Evolutionary conservation across 2,888 invertebrate species (phyloP).

Genomic region (Clepsis dumicolana): DNA sequence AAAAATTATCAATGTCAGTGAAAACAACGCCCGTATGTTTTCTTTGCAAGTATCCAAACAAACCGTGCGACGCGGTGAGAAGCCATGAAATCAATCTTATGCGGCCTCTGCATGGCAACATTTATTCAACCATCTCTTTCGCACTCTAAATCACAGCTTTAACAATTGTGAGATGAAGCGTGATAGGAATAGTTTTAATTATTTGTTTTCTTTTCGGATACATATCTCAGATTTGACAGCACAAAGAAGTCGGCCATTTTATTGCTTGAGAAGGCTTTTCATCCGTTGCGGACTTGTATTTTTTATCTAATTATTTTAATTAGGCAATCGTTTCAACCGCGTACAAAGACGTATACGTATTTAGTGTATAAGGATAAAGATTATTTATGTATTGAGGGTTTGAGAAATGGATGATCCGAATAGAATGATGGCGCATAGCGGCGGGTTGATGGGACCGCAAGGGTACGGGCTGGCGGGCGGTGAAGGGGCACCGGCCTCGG

Average conservation of each 20-base stretch:
- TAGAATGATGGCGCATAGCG: constrained; percentile 93
- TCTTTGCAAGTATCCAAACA: constrained; percentile 21
- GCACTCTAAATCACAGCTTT: constrained; percentile 58
- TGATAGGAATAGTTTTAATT: constrained; percentile 76
- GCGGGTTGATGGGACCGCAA: constrained; percentile 93
- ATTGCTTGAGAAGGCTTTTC: constrained; percentile 68
- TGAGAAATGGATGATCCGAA: constrained; percentile 91
- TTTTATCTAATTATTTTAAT: constrained; percentile 67
- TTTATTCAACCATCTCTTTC: constrained; percentile 64
- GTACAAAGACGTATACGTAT: constrained; percentile 83
- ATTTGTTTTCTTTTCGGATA: constrained; percentile 79
- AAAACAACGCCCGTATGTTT: neutral
- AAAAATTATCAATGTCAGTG: neutral
- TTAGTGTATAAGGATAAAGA: constrained; percentile 70
- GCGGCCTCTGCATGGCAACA: constrained; percentile 56
- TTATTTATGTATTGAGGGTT: constrained; percentile 70
- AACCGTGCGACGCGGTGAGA: constrained; percentile 35
- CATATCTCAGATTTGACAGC: constrained; percentile 80
- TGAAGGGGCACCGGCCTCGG: constrained; percentile 91
- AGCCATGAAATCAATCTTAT: constrained; percentile 42
- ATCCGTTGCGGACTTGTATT: constrained; percentile 65
- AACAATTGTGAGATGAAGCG: constrained; percentile 67
- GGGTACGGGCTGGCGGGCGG: constrained; percentile 92
- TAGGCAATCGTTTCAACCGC: constrained; percentile 58
- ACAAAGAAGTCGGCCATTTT: constrained; percentile 86